A percentile compares a stretch with the other conserved stretches of the same genome.
These are phyloP conservation scores for Protodeltote pygarga DNA, from an alignment of 2,888 invertebrate genomes.

Conservation along the genomic window DNA sequence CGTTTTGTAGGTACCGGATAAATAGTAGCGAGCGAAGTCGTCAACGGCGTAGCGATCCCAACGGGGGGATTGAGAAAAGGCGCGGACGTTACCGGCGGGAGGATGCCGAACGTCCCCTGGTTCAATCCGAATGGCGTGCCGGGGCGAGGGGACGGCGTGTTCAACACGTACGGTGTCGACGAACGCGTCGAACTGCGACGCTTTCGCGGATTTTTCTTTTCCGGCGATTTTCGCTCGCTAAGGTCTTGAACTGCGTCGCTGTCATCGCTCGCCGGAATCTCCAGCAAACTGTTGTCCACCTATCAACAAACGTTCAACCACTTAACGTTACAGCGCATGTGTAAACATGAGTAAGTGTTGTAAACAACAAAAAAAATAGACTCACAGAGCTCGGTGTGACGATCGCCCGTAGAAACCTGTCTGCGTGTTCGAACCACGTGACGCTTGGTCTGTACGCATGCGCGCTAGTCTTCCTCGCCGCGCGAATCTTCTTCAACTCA, in stretches of 20 bases:
- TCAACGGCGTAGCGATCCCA: conserved; percentile 81
- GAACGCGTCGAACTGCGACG: conserved; percentile 81
- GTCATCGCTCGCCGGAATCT: conserved; percentile 81
- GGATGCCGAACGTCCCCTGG: conserved; percentile 75
- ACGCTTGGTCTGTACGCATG: conserved; percentile 86
- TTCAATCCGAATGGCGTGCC: conserved; percentile 80
- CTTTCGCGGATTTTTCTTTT: conserved; percentile 81
- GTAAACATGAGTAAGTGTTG: conserved; percentile 56
- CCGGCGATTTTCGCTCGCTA: conserved; percentile 81
- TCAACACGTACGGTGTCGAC: conserved; percentile 80
- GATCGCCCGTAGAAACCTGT: conserved; percentile 86
- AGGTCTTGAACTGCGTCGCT: conserved; percentile 82
- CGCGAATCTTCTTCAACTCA: conserved; percentile 85
- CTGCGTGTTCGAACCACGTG: conserved; percentile 87
- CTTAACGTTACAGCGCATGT: conserved; percentile 54
- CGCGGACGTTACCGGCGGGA: conserved; percentile 73
- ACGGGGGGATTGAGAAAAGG: conserved; percentile 82
- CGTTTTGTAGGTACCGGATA: conserved; percentile 80
- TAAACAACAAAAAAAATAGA: conserved; percentile 60
- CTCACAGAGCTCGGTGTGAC: conserved; percentile 86
- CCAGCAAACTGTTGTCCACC: conserved; percentile 81
- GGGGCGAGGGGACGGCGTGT: conserved; percentile 81
- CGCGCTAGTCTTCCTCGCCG: conserved; percentile 84
- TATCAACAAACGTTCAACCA: conserved; percentile 61
- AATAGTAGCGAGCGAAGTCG: conserved; percentile 79